Conservation (phyloP, 2,888 invertebrate species). For the Suillia variegata region DNA sequence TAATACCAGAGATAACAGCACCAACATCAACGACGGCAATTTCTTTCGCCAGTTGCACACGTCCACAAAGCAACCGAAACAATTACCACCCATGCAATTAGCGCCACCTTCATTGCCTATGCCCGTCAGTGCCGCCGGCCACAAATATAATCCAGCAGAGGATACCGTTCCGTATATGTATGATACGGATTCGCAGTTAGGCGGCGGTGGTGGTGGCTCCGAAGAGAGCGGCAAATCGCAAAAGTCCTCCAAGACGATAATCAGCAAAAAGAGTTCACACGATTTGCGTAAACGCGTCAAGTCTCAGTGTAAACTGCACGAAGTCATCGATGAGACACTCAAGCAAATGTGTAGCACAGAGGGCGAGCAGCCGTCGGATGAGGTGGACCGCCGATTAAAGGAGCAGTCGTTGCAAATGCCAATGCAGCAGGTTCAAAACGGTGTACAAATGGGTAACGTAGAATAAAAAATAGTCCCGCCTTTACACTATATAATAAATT, state of each 20-base stretch:
- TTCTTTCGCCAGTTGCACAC: neutral
- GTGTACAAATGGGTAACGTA: neutral
- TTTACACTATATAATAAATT: too few species aligned
- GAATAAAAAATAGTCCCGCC: too few species aligned
- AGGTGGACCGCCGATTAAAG: slow-evolving; percentile 5
- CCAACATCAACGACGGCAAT: slow-evolving; percentile 2
- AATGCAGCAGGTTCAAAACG: neutral
- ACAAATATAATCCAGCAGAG: neutral
- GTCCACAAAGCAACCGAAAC: neutral
- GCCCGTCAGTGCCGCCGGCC: slow-evolving; percentile 6
- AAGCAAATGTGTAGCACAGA: slow-evolving; percentile 29
- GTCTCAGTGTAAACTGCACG: slow-evolving; percentile 40
- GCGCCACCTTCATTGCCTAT: neutral
- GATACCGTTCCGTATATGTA: slow-evolving; percentile 2
- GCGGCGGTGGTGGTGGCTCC: slow-evolving; percentile 16
- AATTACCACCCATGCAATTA: too few species aligned
- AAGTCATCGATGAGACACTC: slow-evolving; percentile 30
- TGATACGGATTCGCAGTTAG: slow-evolving; percentile 29
- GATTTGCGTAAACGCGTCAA: slow-evolving; percentile 37
- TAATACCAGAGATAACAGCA: slow-evolving; percentile 1
- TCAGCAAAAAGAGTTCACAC: slow-evolving; percentile 38
- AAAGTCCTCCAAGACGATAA: slow-evolving; percentile 31
- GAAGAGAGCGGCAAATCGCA: slow-evolving; percentile 28
- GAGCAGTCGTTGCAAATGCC: neutral
- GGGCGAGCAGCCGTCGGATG: neutral